Percentiles rank a stretch among this genome's conserved stretches.
These are phyloP conservation scores for Agrenia bidenticulata DNA, from an alignment of 2,888 invertebrate species.

Conservation along the genomic window DNA sequence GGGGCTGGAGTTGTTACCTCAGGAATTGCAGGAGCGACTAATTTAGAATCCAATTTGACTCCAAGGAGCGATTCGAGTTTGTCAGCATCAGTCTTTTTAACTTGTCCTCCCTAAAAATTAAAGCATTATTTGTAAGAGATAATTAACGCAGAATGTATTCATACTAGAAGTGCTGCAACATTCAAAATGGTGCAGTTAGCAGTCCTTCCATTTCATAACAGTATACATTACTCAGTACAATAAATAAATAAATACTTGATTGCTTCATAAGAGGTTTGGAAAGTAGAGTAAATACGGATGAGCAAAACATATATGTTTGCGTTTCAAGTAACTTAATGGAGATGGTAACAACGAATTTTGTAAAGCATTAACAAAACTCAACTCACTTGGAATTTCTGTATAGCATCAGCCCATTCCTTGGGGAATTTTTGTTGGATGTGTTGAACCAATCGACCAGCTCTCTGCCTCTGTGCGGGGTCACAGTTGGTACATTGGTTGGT, in stretches of 20 bases:
- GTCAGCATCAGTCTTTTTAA: constrained; percentile 47
- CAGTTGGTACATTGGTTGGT: constrained; percentile 51
- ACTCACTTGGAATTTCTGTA: constrained; percentile 52
- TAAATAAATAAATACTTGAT: no score
- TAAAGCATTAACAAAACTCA: no score
- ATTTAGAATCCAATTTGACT: constrained; percentile 44
- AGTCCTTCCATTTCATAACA: no score
- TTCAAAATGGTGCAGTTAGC: background rate
- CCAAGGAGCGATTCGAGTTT: constrained; percentile 45
- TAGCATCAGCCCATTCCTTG: constrained; percentile 52
- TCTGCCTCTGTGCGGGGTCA: constrained; percentile 47
- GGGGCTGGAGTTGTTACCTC: constrained; percentile 6
- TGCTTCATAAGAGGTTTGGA: no score
- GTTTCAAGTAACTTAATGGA: no score
- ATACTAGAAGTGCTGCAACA: background rate
- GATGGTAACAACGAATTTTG: no score
- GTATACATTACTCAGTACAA: no score
- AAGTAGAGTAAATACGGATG: no score
- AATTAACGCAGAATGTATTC: background rate
- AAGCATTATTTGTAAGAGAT: background rate
- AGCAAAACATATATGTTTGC: background rate
- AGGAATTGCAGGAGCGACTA: constrained; percentile 25
- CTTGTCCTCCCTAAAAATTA: constrained; percentile 42
- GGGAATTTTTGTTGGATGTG: constrained; percentile 53
- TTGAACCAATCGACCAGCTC: constrained; percentile 49